Base-by-base conservation (phyloP, 2,113 vertebrate species). In the Cyanoramphus novaezelandiae region DNA sequence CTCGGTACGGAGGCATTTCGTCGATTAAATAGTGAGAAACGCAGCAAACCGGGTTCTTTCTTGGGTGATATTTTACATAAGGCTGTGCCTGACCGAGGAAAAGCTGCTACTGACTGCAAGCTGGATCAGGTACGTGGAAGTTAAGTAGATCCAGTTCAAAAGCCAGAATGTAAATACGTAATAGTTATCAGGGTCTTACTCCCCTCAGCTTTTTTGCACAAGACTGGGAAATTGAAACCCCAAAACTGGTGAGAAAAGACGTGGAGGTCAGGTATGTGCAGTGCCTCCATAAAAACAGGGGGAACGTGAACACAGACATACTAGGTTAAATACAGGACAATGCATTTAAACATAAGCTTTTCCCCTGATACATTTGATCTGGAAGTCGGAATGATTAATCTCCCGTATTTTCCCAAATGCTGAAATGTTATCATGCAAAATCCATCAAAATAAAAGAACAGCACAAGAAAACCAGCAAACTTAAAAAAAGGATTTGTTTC, bases 261-360 rank as follows among this genome's bases (percentile, higher is more conserved):
- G 5, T 31, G 37, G 69, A 77, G 83, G 97, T 92, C 75, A 90
- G 64, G 90, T 96, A 90, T 55, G 92, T 96, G 97, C 97, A 97
- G 94, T 50, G 88, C 77, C 84, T 94, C 81, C 28, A 64, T 85
- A 90, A 92, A 88, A 86, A 88, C 46, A 37, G 39, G 28, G 67
- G 75, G 69, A 86, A 88, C 75, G 71, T 31, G 93, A 93, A 86
- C 86, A 92, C 92, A 96, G 67, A 98, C 97, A 94, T 46, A 97
- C 37, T 82, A 94, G 60, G 76, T 89, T 92, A 97, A 97, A 92
- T 96, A 96, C 96, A 94, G 79, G 97, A 97, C 97, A 97, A 57
- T 70, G 87, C 81, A 80, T 93, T 96, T 96, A 95, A 94, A 95
- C 67, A 33, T 74, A 81, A 85, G 39, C n/a, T 87, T 91, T 88